Evolutionary conservation across 2,797 vertebrate genomes (phyloP), one percentile per base, ranked within the genome.

Genomic region (Labeo calbasu): DNA sequence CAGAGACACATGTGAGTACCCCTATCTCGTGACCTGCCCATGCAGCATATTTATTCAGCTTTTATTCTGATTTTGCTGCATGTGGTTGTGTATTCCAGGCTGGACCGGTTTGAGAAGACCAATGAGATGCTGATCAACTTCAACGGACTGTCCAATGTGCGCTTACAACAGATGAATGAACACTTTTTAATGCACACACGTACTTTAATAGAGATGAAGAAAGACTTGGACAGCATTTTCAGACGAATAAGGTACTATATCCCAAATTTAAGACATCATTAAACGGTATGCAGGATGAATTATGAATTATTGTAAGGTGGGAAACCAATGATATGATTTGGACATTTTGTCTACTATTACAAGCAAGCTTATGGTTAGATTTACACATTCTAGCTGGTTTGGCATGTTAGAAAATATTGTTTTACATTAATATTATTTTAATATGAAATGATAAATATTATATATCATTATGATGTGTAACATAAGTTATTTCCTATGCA

Each of bases 91-190:
- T 36, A 55, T 81, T 57, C 36, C 13, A 99, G 98, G 98, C 89
- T 99, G 43, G 98, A 99, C 89, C 97, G 98, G 2, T 99, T 99
- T 51, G 98, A 99, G 91, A 99, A 99, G 92, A 99, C 98, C 61
- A 99, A 99, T 0, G 98, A 99, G 92, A 99, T 99, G 98, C 93
- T 99, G 48, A 96, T 99, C 78, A 99, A 99, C 90, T 99, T 99
- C 88, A 99, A 99, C 73, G 96, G 96, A 71, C 93, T 99, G 84
- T 99, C 98, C 0, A 97, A 93, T 0, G 93, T 96, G 14, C 94
- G 98, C 51, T 94, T 99, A 88, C 97, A 98, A 88, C 98, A 99
- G 92, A 99, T 99, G 98, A 97, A 92, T 0, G 98, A 99, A 77
- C 96, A 96, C 17, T 99, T 99, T 90, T 80, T 96, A 77, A 96